Evolutionary conservation across 2,797 vertebrate genomes (phyloP).

Genomic region (Simalia tracyae): DNA sequence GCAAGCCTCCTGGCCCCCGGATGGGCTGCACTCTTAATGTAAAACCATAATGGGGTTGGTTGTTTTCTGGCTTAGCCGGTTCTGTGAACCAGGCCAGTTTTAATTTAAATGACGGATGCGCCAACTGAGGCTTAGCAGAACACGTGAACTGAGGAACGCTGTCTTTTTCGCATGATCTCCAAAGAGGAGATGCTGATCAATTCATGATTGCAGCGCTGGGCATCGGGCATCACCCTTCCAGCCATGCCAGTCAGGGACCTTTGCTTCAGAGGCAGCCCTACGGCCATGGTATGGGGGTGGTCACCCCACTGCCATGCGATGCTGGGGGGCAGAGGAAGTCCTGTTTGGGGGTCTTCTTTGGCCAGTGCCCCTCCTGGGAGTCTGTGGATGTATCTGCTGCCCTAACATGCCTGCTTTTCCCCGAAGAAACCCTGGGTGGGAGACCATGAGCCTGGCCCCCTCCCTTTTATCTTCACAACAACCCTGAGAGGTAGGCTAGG

Average conservation of each 20-base stretch:
- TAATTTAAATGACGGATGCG: background rate
- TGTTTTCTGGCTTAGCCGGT: background rate
- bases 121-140: background rate
- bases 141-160: accelerated
- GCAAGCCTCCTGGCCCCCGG: no score
- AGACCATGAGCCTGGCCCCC: background rate
- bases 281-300: background rate
- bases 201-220: no score
- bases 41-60: background rate
- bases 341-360: background rate
- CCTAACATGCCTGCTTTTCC: background rate
- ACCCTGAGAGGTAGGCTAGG: background rate
- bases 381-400: background rate
- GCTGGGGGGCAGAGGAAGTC: background rate
- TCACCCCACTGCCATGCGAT: background rate
- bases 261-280: background rate
- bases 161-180: no score
- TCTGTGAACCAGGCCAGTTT: background rate
- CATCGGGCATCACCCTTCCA: background rate
- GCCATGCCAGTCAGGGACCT: background rate
- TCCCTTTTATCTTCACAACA: background rate
- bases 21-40: background rate
- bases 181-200: background rate
- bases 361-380: background rate
- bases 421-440: background rate